These are phyloP conservation scores for Heptranchias perlo DNA, from an alignment of 2,113 vertebrate genomes.

Conservation along the genomic window DNA sequence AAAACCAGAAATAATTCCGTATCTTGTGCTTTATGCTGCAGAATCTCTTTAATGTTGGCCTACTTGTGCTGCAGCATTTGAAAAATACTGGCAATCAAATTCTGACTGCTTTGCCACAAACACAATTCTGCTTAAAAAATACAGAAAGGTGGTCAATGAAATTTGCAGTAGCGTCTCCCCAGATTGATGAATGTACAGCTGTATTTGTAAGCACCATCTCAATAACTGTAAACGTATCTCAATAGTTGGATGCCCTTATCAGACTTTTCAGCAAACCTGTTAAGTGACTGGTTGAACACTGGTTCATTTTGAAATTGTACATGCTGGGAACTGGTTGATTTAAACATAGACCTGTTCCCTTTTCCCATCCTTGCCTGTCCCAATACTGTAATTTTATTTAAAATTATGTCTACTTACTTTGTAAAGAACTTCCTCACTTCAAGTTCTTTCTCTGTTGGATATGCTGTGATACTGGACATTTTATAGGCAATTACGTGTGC, in stretches of 20 bases:
- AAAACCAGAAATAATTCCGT: background rate
- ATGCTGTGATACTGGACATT: background rate
- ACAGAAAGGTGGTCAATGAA: background rate
- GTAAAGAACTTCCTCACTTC: background rate
- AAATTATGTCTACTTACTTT: background rate
- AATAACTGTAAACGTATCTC: background rate
- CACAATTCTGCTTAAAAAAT: background rate
- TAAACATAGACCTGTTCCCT: background rate
- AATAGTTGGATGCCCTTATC: background rate
- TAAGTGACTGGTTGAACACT: background rate
- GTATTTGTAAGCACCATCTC: background rate
- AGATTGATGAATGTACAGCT: background rate
- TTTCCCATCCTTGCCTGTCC: background rate
- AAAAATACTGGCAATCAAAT: background rate
- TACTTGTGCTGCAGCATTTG: background rate
- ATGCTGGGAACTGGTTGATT: background rate
- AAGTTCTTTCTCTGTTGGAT: background rate
- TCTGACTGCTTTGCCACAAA: background rate
- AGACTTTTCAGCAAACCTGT: background rate
- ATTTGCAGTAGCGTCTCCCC: background rate
- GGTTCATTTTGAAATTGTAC: background rate
- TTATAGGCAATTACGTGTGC: background rate
- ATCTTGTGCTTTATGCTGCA: background rate
- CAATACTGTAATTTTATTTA: background rate
- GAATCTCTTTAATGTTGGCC: background rate